Evolutionary conservation across 92 coral and sea anemone species (phyloP), one percentile per base, ranked within the genome.

Genomic region (Umimayanthus kanabou): DNA sequence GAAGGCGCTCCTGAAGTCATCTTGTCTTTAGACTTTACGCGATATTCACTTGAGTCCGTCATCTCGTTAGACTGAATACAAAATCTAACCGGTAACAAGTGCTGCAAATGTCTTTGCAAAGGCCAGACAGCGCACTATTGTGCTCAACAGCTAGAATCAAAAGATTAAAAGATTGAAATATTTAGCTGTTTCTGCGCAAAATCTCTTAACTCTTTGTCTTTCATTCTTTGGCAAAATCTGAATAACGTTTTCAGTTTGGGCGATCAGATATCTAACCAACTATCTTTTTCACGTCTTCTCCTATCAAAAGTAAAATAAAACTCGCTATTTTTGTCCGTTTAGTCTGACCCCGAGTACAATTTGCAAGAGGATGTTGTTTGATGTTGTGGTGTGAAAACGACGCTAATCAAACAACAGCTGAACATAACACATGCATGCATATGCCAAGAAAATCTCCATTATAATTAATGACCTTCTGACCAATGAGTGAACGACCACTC

Each of bases 371-470:
- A 23, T 55, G 40, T 80, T 80, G 47, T 75, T 75, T 75, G 45
- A 37, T n/a, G 8, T 75, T 39, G 53, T 16, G 79, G 79, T 75
- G 50, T 39, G 9, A 37, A 80, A 57, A 30, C 85, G 85, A 80
- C 73, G 85, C 73, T 58, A 53, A 13, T 39, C 40, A 61, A 22
- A 58, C 70, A 16, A 57, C 73, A 80, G 85, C 73, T 80, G 85
- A 65, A 80, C 26, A 29, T 11, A 33, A 53, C 47, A 29, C 37
- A 33, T 33, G 37, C 37, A 33, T 45, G 33, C 39, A 65, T 39
- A 25, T 37, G 73, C 73, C 45, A 6, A 39, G 20, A 28, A 58
- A 58, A 80, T 39, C 73, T 16, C 55, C 85, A 80, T 80, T 29
- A 33, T 58, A 80, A 61, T 55, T 13, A 6, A 5, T 22, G 69